phyloP scores from a whole-genome alignment of 2,113 vertebrate species.

The Oncorhynchus keta region DNA sequence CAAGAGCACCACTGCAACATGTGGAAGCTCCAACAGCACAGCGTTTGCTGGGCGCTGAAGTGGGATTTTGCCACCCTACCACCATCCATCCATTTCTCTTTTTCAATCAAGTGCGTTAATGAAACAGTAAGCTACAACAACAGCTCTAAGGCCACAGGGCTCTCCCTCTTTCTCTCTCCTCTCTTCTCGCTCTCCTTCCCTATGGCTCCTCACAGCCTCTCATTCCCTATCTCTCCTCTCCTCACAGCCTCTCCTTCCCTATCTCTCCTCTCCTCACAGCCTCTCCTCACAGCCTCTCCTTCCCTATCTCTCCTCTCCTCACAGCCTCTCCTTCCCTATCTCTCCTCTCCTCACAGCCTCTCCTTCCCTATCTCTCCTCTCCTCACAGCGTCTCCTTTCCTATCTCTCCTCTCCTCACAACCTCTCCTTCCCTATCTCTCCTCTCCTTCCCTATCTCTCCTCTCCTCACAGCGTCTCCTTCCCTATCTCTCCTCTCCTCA shows the following conservation, averaged over 20 bases:
- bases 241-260: no score
- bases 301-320: neutral
- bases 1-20: constrained; percentile 44
- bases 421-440: no score
- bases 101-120: constrained; percentile 41
- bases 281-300: no score
- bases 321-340: neutral
- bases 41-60: constrained; percentile 42
- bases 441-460: neutral
- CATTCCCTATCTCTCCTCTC: no score
- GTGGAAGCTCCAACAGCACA: constrained; percentile 25
- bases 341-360: neutral
- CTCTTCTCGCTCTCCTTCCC: no score
- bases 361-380: no score
- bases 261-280: no score
- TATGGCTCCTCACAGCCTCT: no score
- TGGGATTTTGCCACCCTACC: constrained; percentile 38
- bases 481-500: no score
- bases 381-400: no score
- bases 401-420: no score
- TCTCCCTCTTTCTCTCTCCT: neutral
- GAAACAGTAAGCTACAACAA: constrained; percentile 30
- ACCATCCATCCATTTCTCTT: constrained; percentile 34
- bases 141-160: constrained; percentile 4
- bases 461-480: no score